These are phyloP conservation scores for Pentalonia nigronervosa DNA, from an alignment of 1,140 invertebrate genomes.

Conservation along the genomic window DNA sequence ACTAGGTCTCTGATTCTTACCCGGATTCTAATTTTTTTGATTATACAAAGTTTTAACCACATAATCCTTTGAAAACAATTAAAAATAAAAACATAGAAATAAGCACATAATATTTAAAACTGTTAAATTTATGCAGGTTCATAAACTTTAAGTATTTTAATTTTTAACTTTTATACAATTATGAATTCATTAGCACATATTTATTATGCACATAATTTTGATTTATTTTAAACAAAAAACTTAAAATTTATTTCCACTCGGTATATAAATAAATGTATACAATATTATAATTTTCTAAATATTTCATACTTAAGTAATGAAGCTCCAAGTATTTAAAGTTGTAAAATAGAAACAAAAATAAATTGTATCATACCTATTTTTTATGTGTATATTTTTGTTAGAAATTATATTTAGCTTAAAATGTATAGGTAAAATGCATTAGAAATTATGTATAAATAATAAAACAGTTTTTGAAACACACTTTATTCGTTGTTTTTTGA, in stretches of 20 bases:
- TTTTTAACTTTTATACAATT: conserved; percentile 24
- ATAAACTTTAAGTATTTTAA: conserved; percentile 33
- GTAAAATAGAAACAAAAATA: not conserved
- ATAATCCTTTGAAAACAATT: not conserved
- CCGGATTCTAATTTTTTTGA: not conserved
- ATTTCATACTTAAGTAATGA: not conserved
- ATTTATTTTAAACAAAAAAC: not conserved
- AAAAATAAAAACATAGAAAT: not conserved
- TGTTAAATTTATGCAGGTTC: not conserved
- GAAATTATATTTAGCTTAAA: too few species aligned
- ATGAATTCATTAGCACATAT: conserved; percentile 26
- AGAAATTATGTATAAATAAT: not conserved
- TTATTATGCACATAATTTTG: conserved; percentile 26
- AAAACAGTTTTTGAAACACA: not conserved
- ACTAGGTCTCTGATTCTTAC: not conserved
- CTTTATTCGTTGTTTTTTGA: not conserved
- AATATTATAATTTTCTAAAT: not conserved
- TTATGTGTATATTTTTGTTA: too few species aligned
- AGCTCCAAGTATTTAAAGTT: not conserved
- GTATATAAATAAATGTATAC: not conserved
- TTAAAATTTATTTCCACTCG: not conserved
- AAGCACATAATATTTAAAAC: not conserved
- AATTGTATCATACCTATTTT: not conserved
- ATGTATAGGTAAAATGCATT: too few species aligned
- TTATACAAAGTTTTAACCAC: not conserved